Evolutionary conservation across 1,140 invertebrate genomes (phyloP).

Genomic region (Pogonomyrmex barbatus): DNA sequence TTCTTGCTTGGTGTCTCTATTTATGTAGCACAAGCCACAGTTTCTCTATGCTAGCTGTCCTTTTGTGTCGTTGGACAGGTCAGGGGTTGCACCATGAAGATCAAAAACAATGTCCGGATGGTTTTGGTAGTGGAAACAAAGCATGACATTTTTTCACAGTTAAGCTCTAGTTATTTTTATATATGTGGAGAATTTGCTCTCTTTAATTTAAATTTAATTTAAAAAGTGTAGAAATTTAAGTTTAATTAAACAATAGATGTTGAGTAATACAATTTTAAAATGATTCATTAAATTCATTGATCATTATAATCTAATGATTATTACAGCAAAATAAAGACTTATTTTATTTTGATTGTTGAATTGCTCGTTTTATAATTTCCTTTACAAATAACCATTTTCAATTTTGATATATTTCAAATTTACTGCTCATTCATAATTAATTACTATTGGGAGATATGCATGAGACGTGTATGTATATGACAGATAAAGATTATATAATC

Average conservation of each 20-base stretch:
- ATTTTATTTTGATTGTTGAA: neutral
- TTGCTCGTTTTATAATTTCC: neutral
- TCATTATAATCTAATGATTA: neutral
- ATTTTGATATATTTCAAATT: neutral
- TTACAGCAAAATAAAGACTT: neutral
- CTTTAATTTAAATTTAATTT: neutral
- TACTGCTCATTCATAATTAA: neutral
- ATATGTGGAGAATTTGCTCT: neutral
- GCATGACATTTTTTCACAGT: slow-evolving; percentile 21
- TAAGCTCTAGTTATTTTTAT: slow-evolving; percentile 41
- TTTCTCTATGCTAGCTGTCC: slow-evolving; percentile 44
- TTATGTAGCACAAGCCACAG: slow-evolving; percentile 66
- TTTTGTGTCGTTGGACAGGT: slow-evolving; percentile 38
- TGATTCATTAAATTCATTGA: neutral
- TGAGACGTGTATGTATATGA: neutral
- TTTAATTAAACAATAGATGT: too few species aligned
- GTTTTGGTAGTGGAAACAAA: slow-evolving; percentile 33
- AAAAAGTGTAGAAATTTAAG: neutral
- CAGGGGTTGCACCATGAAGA: slow-evolving; percentile 7
- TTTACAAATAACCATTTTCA: neutral
- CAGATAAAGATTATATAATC: neutral
- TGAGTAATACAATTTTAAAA: neutral
- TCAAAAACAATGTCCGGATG: slow-evolving; percentile 14
- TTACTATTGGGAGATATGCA: neutral
- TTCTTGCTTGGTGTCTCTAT: slow-evolving; percentile 78